These are phyloP conservation scores for Cataglyphis livida DNA, from an alignment of 2,888 invertebrate genomes.

Conservation along the genomic window DNA sequence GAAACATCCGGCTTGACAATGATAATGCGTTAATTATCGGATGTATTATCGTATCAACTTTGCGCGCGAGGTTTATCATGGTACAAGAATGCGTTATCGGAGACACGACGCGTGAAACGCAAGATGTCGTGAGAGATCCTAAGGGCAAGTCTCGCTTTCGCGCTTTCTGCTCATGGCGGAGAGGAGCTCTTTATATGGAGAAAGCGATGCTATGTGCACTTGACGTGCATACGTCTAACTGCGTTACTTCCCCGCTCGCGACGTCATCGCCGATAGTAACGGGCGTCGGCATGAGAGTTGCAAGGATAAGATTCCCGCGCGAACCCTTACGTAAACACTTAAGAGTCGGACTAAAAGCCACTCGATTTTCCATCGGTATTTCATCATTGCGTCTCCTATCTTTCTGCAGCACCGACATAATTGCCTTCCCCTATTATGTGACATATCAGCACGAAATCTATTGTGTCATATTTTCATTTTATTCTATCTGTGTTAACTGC, in stretches of 20 bases:
- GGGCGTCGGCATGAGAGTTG: constrained; percentile 35
- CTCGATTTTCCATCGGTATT: background rate
- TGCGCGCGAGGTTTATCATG: constrained; percentile 41
- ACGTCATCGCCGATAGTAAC: constrained; percentile 24
- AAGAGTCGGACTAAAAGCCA: constrained; percentile 17
- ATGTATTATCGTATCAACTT: constrained; percentile 22
- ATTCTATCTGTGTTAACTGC: background rate
- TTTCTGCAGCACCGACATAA: background rate
- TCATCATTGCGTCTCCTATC: background rate
- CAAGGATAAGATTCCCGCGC: constrained; percentile 3
- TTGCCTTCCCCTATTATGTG: background rate
- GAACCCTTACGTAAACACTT: constrained; percentile 16
- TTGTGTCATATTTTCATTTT: background rate
- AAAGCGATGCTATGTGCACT: constrained; percentile 34
- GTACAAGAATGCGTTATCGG: constrained; percentile 14
- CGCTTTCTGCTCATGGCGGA: background rate
- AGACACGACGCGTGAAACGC: constrained; percentile 5
- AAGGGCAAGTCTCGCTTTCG: constrained; percentile 49
- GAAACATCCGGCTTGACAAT: constrained; percentile 18
- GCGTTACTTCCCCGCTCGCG: constrained; percentile 10
- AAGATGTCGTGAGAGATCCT: constrained; percentile 30
- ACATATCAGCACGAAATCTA: background rate
- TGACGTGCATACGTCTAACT: constrained; percentile 19
- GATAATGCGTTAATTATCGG: constrained; percentile 51
- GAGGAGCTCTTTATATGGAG: constrained; percentile 30